phyloP scores from a whole-genome alignment of 2,888 invertebrate species.

The Andrena trimmerana region DNA sequence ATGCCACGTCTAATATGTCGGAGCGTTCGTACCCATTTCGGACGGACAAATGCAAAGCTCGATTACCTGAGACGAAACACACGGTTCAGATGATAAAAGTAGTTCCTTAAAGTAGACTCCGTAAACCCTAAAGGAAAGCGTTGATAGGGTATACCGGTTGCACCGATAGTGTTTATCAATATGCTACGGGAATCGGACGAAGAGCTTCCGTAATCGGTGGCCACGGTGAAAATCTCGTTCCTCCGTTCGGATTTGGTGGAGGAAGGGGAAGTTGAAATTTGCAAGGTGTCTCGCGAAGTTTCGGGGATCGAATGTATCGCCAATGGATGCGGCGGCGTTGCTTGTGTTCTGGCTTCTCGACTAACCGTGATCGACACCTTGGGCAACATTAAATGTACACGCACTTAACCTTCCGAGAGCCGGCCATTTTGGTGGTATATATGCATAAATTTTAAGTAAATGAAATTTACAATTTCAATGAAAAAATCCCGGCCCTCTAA shows the following conservation, averaged over 20 bases:
- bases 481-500: no score
- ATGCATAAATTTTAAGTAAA: no score
- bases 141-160: constrained; percentile 11
- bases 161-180: constrained; percentile 20
- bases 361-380: constrained; percentile 46
- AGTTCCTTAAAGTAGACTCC: neutral
- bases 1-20: neutral
- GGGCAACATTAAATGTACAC: neutral
- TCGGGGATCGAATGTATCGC: neutral
- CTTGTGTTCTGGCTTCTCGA: constrained; percentile 34
- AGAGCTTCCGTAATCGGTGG: constrained; percentile 55
- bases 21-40: constrained; percentile 6
- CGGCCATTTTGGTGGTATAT: no score
- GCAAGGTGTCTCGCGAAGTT: constrained; percentile 17
- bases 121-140: no score
- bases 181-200: constrained; percentile 38
- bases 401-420: no score
- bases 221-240: constrained; percentile 60
- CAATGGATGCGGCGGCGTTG: constrained; percentile 2
- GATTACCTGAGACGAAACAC: constrained; percentile 19
- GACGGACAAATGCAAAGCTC: constrained; percentile 8
- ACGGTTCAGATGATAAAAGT: neutral
- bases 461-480: no score
- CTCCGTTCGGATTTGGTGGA: constrained; percentile 36
- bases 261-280: constrained; percentile 39